These are phyloP conservation scores for Neodiprion lecontei DNA, from an alignment of 1,140 invertebrate genomes.

Conservation along the genomic window DNA sequence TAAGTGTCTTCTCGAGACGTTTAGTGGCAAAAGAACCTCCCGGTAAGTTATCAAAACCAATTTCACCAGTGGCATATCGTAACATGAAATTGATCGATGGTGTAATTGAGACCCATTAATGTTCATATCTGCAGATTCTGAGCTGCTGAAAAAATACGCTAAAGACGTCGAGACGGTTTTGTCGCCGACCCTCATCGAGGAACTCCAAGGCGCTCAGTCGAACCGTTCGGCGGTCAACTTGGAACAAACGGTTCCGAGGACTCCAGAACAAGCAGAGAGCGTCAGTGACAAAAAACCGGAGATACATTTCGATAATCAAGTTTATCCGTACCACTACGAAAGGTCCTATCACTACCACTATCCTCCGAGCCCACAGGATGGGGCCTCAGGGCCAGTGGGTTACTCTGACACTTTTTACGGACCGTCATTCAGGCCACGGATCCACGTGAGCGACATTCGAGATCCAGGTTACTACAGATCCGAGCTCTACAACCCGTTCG, in stretches of 20 bases:
- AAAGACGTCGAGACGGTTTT: constrained; percentile 38
- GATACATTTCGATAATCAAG: not conserved
- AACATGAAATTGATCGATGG: no score
- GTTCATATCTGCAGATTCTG: constrained; percentile 30
- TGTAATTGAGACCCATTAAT: not conserved
- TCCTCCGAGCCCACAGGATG: not conserved
- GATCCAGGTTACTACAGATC: not conserved
- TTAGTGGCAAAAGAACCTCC: not conserved
- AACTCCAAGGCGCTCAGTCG: constrained; percentile 24
- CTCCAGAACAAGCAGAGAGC: not conserved
- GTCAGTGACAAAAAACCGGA: not conserved
- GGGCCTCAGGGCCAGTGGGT: not conserved
- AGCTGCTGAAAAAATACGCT: constrained; percentile 39
- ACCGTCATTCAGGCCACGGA: not conserved
- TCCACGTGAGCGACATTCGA: not conserved
- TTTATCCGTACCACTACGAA: not conserved
- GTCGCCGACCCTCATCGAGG: constrained; percentile 33
- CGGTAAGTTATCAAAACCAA: not conserved
- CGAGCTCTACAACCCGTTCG: not conserved
- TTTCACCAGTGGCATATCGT: not conserved
- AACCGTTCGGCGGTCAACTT: constrained; percentile 22
- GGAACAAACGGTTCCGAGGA: not conserved
- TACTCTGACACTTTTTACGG: not conserved
- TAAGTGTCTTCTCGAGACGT: not conserved
- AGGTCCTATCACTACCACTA: not conserved